phyloP scores from a whole-genome alignment of 1,140 invertebrate species.

The Drosophila sulfurigaster region DNA sequence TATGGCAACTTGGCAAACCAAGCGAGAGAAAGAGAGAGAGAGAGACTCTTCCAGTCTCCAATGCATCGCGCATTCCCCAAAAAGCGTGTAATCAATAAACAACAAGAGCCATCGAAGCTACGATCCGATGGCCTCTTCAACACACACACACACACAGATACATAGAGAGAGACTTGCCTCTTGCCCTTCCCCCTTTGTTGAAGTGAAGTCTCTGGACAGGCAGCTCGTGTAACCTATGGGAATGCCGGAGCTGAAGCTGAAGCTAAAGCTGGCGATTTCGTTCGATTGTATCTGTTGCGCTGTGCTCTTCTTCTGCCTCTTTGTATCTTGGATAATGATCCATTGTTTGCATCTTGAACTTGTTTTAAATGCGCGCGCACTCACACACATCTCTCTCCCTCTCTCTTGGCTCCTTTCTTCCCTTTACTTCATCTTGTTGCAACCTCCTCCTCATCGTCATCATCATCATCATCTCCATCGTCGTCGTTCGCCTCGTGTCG shows the following conservation, averaged over 20 bases:
- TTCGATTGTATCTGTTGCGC: constrained; percentile 78
- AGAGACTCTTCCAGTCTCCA: constrained; percentile 1
- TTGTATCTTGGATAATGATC: constrained; percentile 77
- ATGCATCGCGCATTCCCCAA: constrained; percentile 79
- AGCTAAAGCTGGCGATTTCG: constrained; percentile 46
- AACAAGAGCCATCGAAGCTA: constrained; percentile 78
- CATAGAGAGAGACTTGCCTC: constrained; percentile 12
- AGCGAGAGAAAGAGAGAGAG: not conserved
- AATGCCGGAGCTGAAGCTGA: constrained; percentile 46
- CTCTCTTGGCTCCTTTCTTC: not conserved
- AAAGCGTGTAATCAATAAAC: constrained; percentile 83
- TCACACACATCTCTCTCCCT: constrained; percentile 33
- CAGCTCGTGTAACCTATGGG: constrained; percentile 78
- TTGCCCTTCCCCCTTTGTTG: not conserved
- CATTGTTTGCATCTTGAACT: constrained; percentile 83
- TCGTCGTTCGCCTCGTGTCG: constrained; percentile 13
- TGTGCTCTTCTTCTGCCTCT: constrained; percentile 56
- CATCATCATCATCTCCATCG: constrained; percentile 12
- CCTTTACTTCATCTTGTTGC: constrained; percentile 62
- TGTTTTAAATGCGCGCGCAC: constrained; percentile 77
- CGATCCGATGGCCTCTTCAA: constrained; percentile 56
- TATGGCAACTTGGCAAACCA: constrained; percentile 67
- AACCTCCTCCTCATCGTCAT: constrained; percentile 53
- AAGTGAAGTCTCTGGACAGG: constrained; percentile 30
- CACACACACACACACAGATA: too few relatives aligned